Base-by-base conservation (phyloP, 2,113 vertebrate species). In the Lates calcarifer region DNA sequence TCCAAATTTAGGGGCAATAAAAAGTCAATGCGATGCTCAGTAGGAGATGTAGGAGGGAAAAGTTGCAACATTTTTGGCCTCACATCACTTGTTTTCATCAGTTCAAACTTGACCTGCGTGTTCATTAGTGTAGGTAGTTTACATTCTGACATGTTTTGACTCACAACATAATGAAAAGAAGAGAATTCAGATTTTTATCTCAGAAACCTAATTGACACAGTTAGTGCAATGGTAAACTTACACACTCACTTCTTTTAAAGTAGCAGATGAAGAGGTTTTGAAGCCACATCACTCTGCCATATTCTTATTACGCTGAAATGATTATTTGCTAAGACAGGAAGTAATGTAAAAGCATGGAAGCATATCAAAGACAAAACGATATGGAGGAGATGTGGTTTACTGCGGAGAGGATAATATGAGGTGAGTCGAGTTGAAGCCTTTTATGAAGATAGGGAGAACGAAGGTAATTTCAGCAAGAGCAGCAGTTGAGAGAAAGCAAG, bases 321-420 rank as follows among this genome's bases (percentile, higher is more conserved):
- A 13, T 41, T 2, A 41, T 41, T 41, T 41, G 14, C 11, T n/a
- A 10, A 20, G 35, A 69, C 33, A 60, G 37, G 15, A 57, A 14
- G 24, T 49, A 28, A 60, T 37, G 39, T 35, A 43, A 35, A 60
- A 31, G 41, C 11, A 14, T 31, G n/a, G 61, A 56, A 39, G 22
- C 14, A 14, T 43, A 28, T 62, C 17, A 35, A 6, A 9, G 11
- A 62, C 41, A 53, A 45, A 31, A 66, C 3, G 35, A 43, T 66
- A 22, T 10, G 45, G 35, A 51, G 53, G 37, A 75, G 66, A 78
- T 35, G 11, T 56, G 64, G 53, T 28, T 68, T 39, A 37, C 58
- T 49, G 64, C 78, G 57, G 68, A 39, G 37, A 68, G 15, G 41
- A 45, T 37, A 33, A 68, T 45, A 29, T 74, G 68, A 78, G 41